These are phyloP conservation scores for Epinotia brunnichana DNA, from an alignment of 2,888 invertebrate genomes.

Conservation along the genomic window DNA sequence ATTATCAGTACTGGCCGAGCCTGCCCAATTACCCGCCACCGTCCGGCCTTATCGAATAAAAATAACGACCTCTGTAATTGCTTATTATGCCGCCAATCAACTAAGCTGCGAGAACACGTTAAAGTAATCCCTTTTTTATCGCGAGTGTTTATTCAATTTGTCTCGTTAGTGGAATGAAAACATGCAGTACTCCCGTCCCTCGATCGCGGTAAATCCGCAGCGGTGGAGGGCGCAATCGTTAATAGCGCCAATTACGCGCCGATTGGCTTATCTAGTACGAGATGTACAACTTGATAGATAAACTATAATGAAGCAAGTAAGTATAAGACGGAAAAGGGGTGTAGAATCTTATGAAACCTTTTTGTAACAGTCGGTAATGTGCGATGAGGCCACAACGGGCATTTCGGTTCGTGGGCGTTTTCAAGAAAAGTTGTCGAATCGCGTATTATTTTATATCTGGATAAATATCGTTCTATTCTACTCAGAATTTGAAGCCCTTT, in stretches of 20 bases:
- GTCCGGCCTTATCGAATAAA: slow-evolving; percentile 29
- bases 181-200: slow-evolving; percentile 14
- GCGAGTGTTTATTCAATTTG: slow-evolving; percentile 21
- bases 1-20: not conserved
- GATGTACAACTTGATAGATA: slow-evolving; percentile 1
- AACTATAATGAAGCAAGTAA: not conserved
- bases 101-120: slow-evolving; percentile 11
- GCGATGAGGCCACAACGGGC: too few relatives aligned
- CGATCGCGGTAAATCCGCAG: slow-evolving; percentile 8
- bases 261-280: slow-evolving; percentile 30
- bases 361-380: not conserved
- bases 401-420: too few relatives aligned
- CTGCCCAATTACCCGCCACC: slow-evolving; percentile 14
- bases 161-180: slow-evolving; percentile 31
- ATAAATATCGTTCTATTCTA: too few relatives aligned
- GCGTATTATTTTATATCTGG: too few relatives aligned
- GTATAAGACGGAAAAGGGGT: not conserved
- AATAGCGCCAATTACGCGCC: slow-evolving; percentile 15
- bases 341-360: not conserved
- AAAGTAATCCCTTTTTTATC: slow-evolving; percentile 28
- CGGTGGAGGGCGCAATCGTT: slow-evolving; percentile 6
- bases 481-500: too few relatives aligned
- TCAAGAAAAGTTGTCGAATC: too few relatives aligned
- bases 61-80: slow-evolving; percentile 29
- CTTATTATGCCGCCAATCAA: slow-evolving; percentile 12